Percentiles rank a stretch among this genome's conserved stretches.
Conservation (phyloP, 2,888 invertebrate species). For the Biston stratarius region DNA sequence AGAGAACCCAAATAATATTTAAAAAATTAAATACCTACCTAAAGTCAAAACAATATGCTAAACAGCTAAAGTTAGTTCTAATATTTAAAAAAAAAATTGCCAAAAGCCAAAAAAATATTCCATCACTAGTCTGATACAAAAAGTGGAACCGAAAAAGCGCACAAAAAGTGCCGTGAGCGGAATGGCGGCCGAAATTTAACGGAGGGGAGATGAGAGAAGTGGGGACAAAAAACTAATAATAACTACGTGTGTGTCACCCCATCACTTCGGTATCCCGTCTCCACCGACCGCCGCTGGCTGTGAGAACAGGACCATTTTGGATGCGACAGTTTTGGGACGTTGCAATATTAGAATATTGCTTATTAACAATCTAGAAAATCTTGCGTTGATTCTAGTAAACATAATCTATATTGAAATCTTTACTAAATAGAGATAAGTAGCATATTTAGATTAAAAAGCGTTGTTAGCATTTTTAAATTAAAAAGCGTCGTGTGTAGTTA, state of each 20-base stretch:
- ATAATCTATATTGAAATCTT: no score
- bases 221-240: constrained; percentile 86
- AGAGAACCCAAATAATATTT: no score
- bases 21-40: no score
- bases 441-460: no score
- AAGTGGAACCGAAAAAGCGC: constrained; percentile 59
- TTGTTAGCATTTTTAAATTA: no score
- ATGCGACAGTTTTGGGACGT: constrained; percentile 55
- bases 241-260: constrained; percentile 81
- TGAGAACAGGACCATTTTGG: constrained; percentile 74
- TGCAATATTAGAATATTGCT: constrained; percentile 36
- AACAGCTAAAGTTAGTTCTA: background rate
- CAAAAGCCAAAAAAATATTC: constrained; percentile 3
- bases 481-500: no score
- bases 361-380: no score
- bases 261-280: constrained; percentile 73
- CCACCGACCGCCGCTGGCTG: constrained; percentile 71
- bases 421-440: no score
- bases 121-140: constrained; percentile 30
- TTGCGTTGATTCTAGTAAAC: no score
- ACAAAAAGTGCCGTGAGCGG: constrained; percentile 75
- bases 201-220: constrained; percentile 68
- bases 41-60: no score
- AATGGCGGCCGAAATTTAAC: constrained; percentile 72
- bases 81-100: background rate